Conservation (phyloP, 2,888 invertebrate species). For the Melieria crassipennis region DNA sequence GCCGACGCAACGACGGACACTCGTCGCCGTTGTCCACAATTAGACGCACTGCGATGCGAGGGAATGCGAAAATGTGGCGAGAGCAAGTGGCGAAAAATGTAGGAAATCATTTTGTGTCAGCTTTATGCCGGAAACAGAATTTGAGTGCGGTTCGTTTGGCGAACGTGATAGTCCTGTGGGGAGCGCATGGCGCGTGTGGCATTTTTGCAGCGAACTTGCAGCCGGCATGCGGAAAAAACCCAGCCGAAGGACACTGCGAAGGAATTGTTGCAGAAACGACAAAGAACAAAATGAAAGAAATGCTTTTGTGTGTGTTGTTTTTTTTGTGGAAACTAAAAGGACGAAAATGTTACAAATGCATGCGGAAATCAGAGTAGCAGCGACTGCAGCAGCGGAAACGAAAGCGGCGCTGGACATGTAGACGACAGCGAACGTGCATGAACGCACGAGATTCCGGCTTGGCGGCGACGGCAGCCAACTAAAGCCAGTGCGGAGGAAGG, state of each 20-base stretch:
- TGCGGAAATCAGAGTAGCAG: no score
- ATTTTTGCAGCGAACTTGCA: no score
- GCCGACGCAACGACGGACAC: no score
- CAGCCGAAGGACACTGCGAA: not conserved
- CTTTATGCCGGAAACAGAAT: constrained; percentile 31
- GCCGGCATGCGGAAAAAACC: not conserved
- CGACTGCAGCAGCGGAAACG: no score
- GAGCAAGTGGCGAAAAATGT: constrained; percentile 16
- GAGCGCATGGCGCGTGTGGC: not conserved
- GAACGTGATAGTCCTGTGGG: not conserved
- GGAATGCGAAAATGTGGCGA: not conserved
- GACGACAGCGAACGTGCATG: no score
- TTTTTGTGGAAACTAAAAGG: no score
- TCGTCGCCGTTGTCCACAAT: not conserved
- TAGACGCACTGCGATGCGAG: not conserved
- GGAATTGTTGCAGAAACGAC: not conserved
- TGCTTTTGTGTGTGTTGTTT: not conserved
- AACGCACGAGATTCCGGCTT: no score
- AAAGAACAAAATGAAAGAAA: not conserved
- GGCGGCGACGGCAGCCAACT: no score
- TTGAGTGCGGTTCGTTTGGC: constrained; percentile 29
- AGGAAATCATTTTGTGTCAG: constrained; percentile 32
- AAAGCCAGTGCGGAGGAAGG: not conserved
- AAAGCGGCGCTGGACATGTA: no score
- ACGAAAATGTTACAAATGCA: no score